Percentiles rank a stretch among this genome's conserved stretches.
Conservation (phyloP, 2,113 vertebrate species). For the Cyprinodon brontotheroides region DNA sequence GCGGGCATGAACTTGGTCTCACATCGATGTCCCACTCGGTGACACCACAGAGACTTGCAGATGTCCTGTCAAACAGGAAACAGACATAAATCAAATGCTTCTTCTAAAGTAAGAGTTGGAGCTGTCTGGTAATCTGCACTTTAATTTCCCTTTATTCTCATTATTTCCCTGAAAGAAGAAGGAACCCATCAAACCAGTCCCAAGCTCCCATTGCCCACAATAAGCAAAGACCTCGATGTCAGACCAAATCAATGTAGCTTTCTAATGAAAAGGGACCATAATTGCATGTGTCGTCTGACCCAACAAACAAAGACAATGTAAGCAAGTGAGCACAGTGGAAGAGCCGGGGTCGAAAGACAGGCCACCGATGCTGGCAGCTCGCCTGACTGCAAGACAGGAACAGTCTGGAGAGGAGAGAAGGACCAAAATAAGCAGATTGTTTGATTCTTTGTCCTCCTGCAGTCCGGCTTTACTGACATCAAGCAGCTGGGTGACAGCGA, state of each 20-base stretch:
- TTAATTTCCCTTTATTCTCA: constrained; percentile 3
- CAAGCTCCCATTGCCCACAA: constrained; percentile 32
- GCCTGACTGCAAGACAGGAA: constrained; percentile 50
- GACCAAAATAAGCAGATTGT: constrained; percentile 10
- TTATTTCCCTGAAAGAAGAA: constrained; percentile 14
- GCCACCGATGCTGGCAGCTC: constrained; percentile 49
- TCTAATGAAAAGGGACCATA: constrained; percentile 64
- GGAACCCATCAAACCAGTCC: constrained; percentile 44
- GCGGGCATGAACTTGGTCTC: constrained; percentile 99
- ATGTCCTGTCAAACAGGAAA: constrained; percentile 86
- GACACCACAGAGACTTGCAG: constrained; percentile 98
- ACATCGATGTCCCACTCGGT: constrained; percentile 91
- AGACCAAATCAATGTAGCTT: constrained; percentile 57
- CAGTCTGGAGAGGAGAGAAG: constrained; percentile 12
- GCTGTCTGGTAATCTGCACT: not conserved
- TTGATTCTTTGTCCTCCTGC: constrained; percentile 27
- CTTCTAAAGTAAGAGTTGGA: not conserved
- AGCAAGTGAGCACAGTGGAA: constrained; percentile 56
- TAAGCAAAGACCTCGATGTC: constrained; percentile 52
- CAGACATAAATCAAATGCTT: constrained; percentile 12
- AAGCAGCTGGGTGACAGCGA: constrained; percentile 37
- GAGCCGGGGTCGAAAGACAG: constrained; percentile 54
- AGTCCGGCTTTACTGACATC: constrained; percentile 42
- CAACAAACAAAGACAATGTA: constrained; percentile 58
- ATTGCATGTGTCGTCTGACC: constrained; percentile 67